phyloP scores from a whole-genome alignment of 2,113 vertebrate species.

The Notiomystis cincta region DNA sequence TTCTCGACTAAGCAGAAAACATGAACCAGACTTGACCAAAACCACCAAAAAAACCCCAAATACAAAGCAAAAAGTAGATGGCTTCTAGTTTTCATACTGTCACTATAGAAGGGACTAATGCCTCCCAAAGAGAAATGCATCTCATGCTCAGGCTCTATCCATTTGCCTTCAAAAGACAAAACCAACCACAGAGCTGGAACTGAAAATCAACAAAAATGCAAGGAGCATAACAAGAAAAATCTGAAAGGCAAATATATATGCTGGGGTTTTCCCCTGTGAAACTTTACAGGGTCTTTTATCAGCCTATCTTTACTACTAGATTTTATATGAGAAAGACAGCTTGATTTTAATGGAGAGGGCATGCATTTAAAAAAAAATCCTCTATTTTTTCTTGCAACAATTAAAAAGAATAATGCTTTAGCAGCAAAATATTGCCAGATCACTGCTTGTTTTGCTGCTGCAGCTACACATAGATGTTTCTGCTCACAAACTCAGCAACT shows the following conservation, averaged over 20 bases:
- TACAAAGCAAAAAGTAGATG: background rate
- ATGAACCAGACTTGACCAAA: background rate
- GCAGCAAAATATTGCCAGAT: background rate
- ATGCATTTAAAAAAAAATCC: background rate
- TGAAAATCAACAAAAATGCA: background rate
- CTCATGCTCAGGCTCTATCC: background rate
- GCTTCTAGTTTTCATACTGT: background rate
- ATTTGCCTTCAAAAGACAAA: background rate
- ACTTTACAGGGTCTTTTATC: background rate
- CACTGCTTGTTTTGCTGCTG: background rate
- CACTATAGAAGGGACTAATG: background rate
- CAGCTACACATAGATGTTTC: background rate
- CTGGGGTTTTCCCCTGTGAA: background rate
- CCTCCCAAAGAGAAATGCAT: background rate
- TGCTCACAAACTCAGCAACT: background rate
- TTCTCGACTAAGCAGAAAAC: background rate
- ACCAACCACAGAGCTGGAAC: background rate
- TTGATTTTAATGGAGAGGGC: background rate
- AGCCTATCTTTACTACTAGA: background rate
- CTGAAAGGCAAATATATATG: background rate
- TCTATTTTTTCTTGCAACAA: background rate
- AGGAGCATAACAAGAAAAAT: background rate
- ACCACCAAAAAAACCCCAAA: background rate
- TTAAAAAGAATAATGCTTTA: background rate
- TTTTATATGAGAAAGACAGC: background rate